Conservation (phyloP, 2,888 invertebrate species). For the Heliconius erato region DNA sequence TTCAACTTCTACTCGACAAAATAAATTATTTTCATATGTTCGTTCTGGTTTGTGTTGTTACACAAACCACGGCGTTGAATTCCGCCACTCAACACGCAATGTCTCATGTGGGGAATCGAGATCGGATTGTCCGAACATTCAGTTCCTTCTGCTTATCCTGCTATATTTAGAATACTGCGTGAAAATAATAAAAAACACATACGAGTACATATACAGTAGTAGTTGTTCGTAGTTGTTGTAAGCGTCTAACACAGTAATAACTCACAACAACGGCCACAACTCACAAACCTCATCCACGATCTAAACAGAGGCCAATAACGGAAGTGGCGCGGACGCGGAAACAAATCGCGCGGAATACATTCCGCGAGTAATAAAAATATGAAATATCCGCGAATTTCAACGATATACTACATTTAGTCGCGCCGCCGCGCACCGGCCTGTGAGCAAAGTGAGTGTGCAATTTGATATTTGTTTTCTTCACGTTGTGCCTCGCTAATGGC, state of each 20-base stretch:
- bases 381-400: constrained; percentile 25
- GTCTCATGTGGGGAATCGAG: neutral
- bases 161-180: too few species aligned
- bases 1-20: neutral
- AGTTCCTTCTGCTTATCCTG: neutral
- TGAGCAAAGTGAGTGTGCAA: too few species aligned
- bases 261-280: neutral
- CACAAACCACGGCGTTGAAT: too few species aligned
- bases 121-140: neutral
- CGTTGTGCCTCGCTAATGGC: too few species aligned
- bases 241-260: too few species aligned
- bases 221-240: too few species aligned
- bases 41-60: neutral
- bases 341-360: constrained; percentile 36
- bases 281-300: neutral
- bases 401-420: neutral
- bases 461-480: too few species aligned
- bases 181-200: too few species aligned
- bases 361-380: constrained; percentile 35
- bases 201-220: too few species aligned
- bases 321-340: constrained; percentile 5
- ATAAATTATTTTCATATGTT: neutral
- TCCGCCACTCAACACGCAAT: neutral
- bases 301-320: constrained; percentile 24
- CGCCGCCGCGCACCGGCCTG: too few species aligned